Evolutionary conservation across 2,888 invertebrate genomes (phyloP).

Genomic region (Calameuta filiformis): DNA sequence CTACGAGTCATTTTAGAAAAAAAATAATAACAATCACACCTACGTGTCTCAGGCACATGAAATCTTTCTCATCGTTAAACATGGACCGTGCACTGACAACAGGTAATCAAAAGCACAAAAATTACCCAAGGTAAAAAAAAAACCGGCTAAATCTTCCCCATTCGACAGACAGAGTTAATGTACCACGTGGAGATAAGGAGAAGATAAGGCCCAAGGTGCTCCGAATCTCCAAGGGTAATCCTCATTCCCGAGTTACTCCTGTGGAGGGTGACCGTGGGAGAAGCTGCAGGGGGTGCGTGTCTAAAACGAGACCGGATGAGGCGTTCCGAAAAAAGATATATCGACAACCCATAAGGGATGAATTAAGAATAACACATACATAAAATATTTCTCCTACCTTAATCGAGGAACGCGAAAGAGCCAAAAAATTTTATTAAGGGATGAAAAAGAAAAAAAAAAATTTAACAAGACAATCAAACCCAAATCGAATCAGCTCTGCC

Average conservation of each 20-base stretch:
- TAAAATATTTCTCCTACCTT: no score
- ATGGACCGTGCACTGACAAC: neutral
- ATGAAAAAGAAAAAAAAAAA: neutral
- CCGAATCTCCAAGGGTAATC: conserved; percentile 41
- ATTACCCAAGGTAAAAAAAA: neutral
- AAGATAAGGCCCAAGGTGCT: conserved; percentile 23
- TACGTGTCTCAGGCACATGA: no score
- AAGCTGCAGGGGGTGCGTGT: conserved; percentile 39
- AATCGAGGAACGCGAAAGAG: neutral
- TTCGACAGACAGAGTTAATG: conserved; percentile 56
- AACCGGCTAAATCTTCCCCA: conserved; percentile 33
- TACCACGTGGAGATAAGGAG: conserved; percentile 31
- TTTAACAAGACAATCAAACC: conserved; percentile 14
- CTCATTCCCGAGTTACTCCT: conserved; percentile 40
- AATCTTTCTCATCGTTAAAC: neutral
- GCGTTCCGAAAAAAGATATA: neutral
- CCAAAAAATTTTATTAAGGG: neutral
- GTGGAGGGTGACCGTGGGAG: conserved; percentile 52
- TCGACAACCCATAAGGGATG: conserved; percentile 31
- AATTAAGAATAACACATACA: conserved; percentile 8
- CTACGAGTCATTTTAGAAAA: neutral
- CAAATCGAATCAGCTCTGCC: neutral
- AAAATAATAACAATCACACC: neutral
- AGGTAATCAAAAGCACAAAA: neutral
- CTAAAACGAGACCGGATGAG: neutral